A percentile compares a stretch with the other conserved stretches of the same genome.
Evolutionary conservation across 2,888 invertebrate genomes (phyloP).

Genomic region (Dimorphilus gyrociliatus): DNA sequence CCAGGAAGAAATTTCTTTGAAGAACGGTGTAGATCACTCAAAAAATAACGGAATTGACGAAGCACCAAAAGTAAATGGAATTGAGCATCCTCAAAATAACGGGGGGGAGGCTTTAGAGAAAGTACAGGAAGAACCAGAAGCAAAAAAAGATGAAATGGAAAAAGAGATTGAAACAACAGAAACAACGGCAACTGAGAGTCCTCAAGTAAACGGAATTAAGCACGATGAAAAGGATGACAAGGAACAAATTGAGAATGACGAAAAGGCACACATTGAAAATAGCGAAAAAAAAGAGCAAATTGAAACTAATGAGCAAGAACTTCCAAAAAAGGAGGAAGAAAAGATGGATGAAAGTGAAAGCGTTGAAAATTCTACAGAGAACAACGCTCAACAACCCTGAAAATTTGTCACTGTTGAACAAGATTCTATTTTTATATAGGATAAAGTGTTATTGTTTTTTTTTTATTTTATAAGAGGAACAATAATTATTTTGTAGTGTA

Average conservation of each 20-base stretch:
- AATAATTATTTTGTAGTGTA: too few relatives aligned
- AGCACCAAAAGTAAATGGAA: too few relatives aligned
- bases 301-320: neutral
- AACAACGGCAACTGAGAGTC: neutral
- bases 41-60: too few relatives aligned
- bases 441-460: too few relatives aligned
- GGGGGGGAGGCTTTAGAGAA: neutral
- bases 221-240: neutral
- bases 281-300: neutral
- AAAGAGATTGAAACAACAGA: conserved; percentile 42
- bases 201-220: neutral
- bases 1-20: too few relatives aligned
- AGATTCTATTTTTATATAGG: too few relatives aligned
- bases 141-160: neutral
- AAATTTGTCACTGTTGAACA: too few relatives aligned
- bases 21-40: too few relatives aligned
- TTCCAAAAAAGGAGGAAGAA: neutral
- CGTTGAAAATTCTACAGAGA: neutral
- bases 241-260: neutral
- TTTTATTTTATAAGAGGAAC: too few relatives aligned
- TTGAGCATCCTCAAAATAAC: conserved; percentile 7
- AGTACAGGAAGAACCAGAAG: neutral
- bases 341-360: conserved; percentile 1
- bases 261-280: neutral
- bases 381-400: too few relatives aligned